phyloP scores from a whole-genome alignment of 2,797 vertebrate genomes.

The Phrynocephalus vlangalii region DNA sequence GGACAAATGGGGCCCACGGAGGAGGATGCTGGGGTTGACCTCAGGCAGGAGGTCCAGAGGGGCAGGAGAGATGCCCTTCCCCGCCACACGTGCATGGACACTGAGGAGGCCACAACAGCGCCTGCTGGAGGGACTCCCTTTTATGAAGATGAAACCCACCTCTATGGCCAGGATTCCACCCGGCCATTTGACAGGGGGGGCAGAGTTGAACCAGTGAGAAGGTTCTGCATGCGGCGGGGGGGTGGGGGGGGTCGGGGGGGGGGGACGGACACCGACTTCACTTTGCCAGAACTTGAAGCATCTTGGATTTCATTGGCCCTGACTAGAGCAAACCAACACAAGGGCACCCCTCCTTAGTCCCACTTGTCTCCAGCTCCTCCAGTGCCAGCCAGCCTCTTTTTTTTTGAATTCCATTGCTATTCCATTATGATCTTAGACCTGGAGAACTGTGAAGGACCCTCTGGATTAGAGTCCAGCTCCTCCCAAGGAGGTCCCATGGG shows the following conservation, averaged over 20 bases:
- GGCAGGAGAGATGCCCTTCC: background rate
- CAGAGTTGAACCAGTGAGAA: constrained; percentile 60
- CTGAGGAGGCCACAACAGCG: background rate
- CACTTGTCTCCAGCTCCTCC: background rate
- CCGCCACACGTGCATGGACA: no score
- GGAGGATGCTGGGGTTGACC: background rate
- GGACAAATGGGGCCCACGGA: background rate
- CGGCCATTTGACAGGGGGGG: constrained; percentile 49
- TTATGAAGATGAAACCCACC: constrained; percentile 6
- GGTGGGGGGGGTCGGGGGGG: no score
- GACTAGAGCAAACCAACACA: no score
- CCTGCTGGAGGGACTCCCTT: constrained; percentile 44
- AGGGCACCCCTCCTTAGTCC: background rate
- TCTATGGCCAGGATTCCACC: constrained; percentile 26
- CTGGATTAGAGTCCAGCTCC: no score
- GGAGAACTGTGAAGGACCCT: no score
- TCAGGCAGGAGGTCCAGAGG: background rate
- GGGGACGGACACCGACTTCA: constrained; percentile 51
- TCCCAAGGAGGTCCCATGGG: no score
- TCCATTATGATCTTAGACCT: no score
- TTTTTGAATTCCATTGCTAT: background rate
- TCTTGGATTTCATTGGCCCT: background rate
- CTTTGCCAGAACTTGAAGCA: background rate
- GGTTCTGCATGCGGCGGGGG: constrained; percentile 52
- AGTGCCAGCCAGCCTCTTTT: background rate